These are phyloP conservation scores for Ametastegia equiseti DNA, from an alignment of 2,888 invertebrate genomes.

Conservation along the genomic window DNA sequence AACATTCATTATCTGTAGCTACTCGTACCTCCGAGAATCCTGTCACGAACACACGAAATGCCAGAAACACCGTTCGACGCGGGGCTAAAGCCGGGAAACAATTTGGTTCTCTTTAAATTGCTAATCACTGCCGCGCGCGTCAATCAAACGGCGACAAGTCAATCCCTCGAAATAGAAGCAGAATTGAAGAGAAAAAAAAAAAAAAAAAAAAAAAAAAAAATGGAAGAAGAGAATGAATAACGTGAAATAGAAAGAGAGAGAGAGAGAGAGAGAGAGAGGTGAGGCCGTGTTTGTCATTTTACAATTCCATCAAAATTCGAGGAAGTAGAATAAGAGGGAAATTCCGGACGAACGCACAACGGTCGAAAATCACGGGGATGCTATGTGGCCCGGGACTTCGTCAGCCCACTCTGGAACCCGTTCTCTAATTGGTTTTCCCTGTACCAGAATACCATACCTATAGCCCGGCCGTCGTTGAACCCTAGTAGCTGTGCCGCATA, in stretches of 20 bases:
- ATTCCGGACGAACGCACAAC: background rate
- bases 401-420: constrained; percentile 16
- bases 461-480: background rate
- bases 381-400: background rate
- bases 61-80: background rate
- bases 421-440: constrained; percentile 44
- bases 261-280: too few species aligned
- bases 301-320: too few species aligned
- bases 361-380: background rate
- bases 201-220: background rate
- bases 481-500: background rate
- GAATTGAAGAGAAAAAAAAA: background rate
- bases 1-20: background rate
- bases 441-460: constrained; percentile 23
- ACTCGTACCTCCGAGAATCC: background rate
- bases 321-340: background rate
- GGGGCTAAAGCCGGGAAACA: background rate
- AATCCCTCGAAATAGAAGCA: background rate
- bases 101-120: constrained; percentile 4
- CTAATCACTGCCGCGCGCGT: background rate
- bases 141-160: constrained; percentile 4
- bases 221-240: too few species aligned
- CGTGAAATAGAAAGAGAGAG: too few species aligned
- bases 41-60: constrained; percentile 1
- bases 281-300: too few species aligned